Conservation (phyloP, 2,888 invertebrate species). For the Microplitis manilae region DNA sequence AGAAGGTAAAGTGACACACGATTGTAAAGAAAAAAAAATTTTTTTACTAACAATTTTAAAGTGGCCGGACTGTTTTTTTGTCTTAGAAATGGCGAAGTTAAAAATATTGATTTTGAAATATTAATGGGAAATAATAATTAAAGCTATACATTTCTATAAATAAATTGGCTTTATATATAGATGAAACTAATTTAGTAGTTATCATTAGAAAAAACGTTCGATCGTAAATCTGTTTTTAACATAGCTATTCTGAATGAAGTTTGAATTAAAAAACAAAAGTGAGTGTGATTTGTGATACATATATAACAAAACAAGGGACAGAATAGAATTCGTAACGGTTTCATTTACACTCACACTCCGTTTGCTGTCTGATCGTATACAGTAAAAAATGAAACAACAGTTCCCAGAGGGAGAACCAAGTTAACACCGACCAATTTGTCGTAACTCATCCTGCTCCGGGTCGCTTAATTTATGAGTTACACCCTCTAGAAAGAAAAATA, state of each 20-base stretch:
- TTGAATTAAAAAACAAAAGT: conserved; percentile 11
- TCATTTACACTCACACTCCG: conserved; percentile 24
- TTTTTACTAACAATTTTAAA: too few relatives aligned
- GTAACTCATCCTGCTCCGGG: conserved; percentile 45
- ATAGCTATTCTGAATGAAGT: conserved; percentile 4
- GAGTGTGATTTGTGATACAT: conserved; percentile 11
- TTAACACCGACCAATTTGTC: conserved; percentile 61
- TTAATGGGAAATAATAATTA: not conserved
- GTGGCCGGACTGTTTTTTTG: too few relatives aligned
- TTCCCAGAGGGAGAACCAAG: conserved; percentile 51
- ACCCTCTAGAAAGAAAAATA: not conserved
- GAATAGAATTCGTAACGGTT: conserved; percentile 9
- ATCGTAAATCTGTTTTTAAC: not conserved
- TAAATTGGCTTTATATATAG: not conserved
- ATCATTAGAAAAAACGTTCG: not conserved
- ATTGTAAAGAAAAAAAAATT: too few relatives aligned
- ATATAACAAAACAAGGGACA: conserved; percentile 11
- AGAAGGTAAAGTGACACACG: too few relatives aligned
- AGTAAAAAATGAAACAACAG: conserved; percentile 51
- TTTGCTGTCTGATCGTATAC: conserved; percentile 56
- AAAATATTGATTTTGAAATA: too few relatives aligned
- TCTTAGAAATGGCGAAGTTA: too few relatives aligned
- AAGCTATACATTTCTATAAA: not conserved
- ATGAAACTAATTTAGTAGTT: not conserved
- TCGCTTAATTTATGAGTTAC: conserved; percentile 34